Evolutionary conservation across 2,888 invertebrate species (phyloP).

Genomic region (Sepioteuthis lessoniana): DNA sequence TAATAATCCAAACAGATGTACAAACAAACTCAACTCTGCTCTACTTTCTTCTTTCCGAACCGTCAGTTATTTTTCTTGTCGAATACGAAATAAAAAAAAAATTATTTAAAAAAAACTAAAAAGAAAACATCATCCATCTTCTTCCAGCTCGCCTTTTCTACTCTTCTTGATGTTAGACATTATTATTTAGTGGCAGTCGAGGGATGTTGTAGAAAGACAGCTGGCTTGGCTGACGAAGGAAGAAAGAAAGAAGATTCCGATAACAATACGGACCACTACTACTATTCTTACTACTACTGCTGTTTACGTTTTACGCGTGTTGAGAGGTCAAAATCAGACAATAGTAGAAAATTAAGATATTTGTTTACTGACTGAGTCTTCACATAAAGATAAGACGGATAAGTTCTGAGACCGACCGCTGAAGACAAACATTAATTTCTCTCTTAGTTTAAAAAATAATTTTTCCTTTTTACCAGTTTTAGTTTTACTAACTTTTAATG

Average conservation of each 20-base stretch:
- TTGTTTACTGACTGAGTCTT: neutral
- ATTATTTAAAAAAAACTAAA: no score
- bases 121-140: no score
- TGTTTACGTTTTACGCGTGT: constrained; percentile 43
- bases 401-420: no score
- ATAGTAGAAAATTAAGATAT: neutral
- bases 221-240: neutral
- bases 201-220: neutral
- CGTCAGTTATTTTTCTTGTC: no score
- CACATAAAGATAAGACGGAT: neutral
- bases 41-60: no score
- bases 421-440: no score
- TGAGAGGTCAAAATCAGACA: neutral
- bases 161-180: neutral
- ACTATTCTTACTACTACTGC: constrained; percentile 35
- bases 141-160: neutral
- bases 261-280: neutral
- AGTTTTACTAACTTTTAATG: no score
- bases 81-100: no score
- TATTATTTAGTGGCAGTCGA: neutral
- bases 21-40: no score
- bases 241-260: neutral
- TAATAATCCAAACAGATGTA: no score
- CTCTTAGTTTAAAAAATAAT: no score
- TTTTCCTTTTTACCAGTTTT: no score